These are phyloP conservation scores for Epistrophe grossulariae DNA, from an alignment of 2,888 invertebrate genomes.

Conservation along the genomic window DNA sequence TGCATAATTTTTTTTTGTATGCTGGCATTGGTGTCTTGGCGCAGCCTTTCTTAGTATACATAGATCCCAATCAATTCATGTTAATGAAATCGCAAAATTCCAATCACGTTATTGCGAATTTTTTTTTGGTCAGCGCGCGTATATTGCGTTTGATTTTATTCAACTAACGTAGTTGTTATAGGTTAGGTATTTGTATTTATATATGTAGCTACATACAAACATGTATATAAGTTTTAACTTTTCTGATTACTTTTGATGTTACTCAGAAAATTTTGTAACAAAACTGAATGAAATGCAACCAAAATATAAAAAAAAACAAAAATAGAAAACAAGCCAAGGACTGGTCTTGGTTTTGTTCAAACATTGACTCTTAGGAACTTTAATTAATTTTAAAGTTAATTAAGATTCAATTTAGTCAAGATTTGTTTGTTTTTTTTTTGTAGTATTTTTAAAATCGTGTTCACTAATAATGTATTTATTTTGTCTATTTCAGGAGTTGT, in stretches of 20 bases:
- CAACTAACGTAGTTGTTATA: slow-evolving; percentile 5
- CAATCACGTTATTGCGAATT: slow-evolving; percentile 59
- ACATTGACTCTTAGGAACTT: neutral
- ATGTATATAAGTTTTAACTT: neutral
- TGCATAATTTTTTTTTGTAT: slow-evolving; percentile 67
- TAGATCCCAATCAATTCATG: slow-evolving; percentile 38
- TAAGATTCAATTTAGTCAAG: neutral
- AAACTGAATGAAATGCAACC: slow-evolving; percentile 8
- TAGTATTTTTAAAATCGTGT: neutral
- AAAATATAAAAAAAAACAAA: neutral
- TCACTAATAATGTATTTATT: slow-evolving; percentile 4
- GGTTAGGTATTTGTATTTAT: neutral
- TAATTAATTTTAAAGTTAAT: slow-evolving; percentile 14
- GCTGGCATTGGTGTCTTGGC: slow-evolving; percentile 29
- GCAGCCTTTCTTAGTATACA: slow-evolving; percentile 32
- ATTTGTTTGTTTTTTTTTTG: neutral
- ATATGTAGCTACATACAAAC: neutral
- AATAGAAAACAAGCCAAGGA: slow-evolving; percentile 15
- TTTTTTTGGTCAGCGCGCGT: slow-evolving; percentile 31
- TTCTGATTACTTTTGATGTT: slow-evolving; percentile 20
- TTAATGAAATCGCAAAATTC: slow-evolving; percentile 45
- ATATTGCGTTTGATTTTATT: slow-evolving; percentile 19
- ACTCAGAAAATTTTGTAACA: slow-evolving; percentile 9
- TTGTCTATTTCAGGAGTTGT: slow-evolving; percentile 28
- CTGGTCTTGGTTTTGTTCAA: neutral